Evolutionary conservation across 2,888 invertebrate species (phyloP), one percentile per base, ranked within the genome.

Genomic region (Notocelia uddmanniana): DNA sequence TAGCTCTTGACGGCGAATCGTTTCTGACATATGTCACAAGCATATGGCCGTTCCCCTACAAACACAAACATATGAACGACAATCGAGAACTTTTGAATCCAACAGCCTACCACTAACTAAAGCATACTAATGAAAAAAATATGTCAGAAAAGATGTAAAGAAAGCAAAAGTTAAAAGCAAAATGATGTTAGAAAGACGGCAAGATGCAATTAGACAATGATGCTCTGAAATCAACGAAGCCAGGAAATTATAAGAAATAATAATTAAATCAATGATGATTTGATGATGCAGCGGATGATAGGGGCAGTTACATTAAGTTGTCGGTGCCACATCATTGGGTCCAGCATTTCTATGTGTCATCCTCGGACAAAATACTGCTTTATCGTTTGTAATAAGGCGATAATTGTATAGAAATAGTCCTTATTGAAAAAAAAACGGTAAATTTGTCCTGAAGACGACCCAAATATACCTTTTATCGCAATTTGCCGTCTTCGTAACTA

Each of bases 1-100:
- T 97, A 97, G 83, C 97, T 97, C 89, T 97, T 97, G 75, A 97
- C 97, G 54, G 97, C 96, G 87, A 97, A 97, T 80, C 96, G 95
- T 90, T 97, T 97, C 84, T 96, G 95, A 88, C 97, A 97, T 80
- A 97, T 95, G 90, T 96, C 96, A 92, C 97, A 97, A 77, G 96
- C 95, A 83, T 96, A 97, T 48, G 97, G 97, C 74, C 96, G 94
- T 88, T 96, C 96, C 79, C 97, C 97, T 95, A 87, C 78, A 89
- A 89, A 67, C 75, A 68, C n/a, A 64, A 67, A 48, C 15, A 52
- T 63, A 66, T 68, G 15, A 60, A 54, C 48, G 54, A 69, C 1
- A 37, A 55, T 57, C 15, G 66, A 57, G 18, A 62, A 37, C 9
- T 48, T 6, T 10, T 3, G 13, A 71, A 13, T 21, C 23, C 11